Conservation (phyloP, 2,113 vertebrate genomes). For the Eulemur rufifrons region DNA sequence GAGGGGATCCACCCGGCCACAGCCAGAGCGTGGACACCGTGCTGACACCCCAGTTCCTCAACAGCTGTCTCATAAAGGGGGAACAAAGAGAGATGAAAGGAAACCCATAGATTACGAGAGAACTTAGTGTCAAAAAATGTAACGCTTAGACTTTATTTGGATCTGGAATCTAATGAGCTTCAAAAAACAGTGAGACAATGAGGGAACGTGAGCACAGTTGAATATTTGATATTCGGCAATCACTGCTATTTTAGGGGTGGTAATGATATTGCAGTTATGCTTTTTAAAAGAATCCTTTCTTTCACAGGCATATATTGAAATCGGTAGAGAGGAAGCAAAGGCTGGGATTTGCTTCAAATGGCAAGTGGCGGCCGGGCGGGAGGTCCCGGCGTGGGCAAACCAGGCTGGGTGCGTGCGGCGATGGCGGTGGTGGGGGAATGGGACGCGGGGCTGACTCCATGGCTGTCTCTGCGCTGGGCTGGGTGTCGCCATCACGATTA, state of each 20-base stretch:
- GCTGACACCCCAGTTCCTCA: neutral
- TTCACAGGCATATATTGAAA: neutral
- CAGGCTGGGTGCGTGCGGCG: neutral
- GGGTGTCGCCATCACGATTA: no score
- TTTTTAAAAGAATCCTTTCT: neutral
- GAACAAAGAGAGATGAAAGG: neutral
- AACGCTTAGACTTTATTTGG: neutral
- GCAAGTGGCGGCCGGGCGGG: rapidly evolving
- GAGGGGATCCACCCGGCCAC: rapidly evolving
- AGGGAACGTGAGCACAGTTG: neutral
- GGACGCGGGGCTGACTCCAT: no score
- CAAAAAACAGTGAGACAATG: neutral
- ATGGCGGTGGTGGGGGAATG: no score
- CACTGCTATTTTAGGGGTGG: neutral
- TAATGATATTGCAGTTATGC: neutral
- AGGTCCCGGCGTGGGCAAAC: neutral
- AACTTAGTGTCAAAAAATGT: neutral
- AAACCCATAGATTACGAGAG: neutral
- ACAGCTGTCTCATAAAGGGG: rapidly evolving
- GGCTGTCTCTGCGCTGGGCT: no score
- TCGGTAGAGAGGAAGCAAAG: neutral
- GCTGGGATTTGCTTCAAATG: neutral
- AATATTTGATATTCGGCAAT: neutral
- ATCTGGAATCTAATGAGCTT: neutral
- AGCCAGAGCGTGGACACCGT: rapidly evolving